Evolutionary conservation across 2,888 invertebrate species (phyloP), one percentile per base, ranked within the genome.

Genomic region (Ligdia adustata): DNA sequence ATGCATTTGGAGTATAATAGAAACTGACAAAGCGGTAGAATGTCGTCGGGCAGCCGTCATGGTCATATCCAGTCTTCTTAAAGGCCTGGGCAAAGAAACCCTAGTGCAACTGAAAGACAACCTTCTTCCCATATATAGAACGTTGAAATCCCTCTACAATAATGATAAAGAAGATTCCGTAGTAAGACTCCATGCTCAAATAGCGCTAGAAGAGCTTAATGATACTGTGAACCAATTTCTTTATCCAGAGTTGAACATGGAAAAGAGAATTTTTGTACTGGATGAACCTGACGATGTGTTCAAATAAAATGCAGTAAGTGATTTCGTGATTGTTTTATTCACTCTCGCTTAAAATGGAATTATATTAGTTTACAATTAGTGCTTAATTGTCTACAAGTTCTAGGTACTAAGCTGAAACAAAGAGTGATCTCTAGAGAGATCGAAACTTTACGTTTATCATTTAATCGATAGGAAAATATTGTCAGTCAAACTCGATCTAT

Each of bases 41-140:
- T 95, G 96, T 22, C 90, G 96, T 38, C 91, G 96, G 66, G 96
- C 96, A 2, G 95, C 95, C 3, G 94, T 95, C 7, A 91, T 96
- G 79, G 93, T 96, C n/a, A 90, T 95, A 53, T 92, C 94, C 24
- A 91, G 94, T 61, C 78, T 97, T 34, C 84, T 97, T 27, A 92
- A 93, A 66, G 97, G 97, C 4, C 84, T 96, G 6, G 95, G 94
- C 18, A 92, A 90, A 63, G 94, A 95, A 57, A 92, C 93, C 12
- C 80, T 96, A 20, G 75, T 92, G 43, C 90, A 93, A 60, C 81
- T 97, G 24, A 93, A 93, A 63, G 92, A 92, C 13, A 92, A 93
- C 44, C 79, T 96, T 37, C 81, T 93, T 2, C 93, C 94, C 1
- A 79, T 97, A 52, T 96, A 96, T 70, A 91, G 93, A 61, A 91